Conservation (phyloP, 2,113 vertebrate genomes). For the Toxotes jaculatrix region DNA sequence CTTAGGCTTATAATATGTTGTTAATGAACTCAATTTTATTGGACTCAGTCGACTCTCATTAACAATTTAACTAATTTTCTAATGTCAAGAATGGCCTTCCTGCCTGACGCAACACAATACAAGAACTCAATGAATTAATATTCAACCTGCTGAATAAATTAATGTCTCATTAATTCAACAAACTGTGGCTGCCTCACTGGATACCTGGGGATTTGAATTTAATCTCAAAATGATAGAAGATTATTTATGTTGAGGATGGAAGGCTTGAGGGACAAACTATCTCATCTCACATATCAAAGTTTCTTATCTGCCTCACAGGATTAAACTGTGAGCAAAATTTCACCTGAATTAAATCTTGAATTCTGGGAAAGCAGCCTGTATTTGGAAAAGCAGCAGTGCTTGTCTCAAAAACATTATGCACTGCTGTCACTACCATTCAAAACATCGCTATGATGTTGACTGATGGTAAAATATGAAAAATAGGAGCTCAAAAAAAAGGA, state of each 20-base stretch:
- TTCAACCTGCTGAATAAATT: not conserved
- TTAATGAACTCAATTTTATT: too few species aligned
- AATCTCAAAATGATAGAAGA: slow-evolving; percentile 49
- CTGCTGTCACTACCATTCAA: slow-evolving; percentile 1
- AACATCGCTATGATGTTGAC: not conserved
- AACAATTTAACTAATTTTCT: not conserved
- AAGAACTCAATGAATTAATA: not conserved
- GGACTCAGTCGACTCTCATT: too few species aligned
- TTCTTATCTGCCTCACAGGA: slow-evolving; percentile 49
- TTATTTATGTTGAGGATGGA: slow-evolving; percentile 48
- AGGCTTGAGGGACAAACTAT: slow-evolving; percentile 46
- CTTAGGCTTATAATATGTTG: not conserved
- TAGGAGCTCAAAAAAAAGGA: not conserved
- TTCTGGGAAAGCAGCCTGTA: slow-evolving; percentile 18
- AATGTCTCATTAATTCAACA: slow-evolving; percentile 8
- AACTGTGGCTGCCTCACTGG: not conserved
- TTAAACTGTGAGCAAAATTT: slow-evolving; percentile 41
- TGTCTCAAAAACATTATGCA: not conserved
- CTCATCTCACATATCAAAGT: slow-evolving; percentile 51
- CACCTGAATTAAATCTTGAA: slow-evolving; percentile 42
- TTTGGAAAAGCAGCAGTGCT: not conserved
- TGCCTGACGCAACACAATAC: not conserved
- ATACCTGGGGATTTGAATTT: slow-evolving; percentile 35
- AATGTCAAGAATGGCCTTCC: not conserved
- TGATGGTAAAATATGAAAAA: not conserved